Evolutionary conservation across 1,140 invertebrate genomes (phyloP).

Genomic region (Hormaphis cornu): DNA sequence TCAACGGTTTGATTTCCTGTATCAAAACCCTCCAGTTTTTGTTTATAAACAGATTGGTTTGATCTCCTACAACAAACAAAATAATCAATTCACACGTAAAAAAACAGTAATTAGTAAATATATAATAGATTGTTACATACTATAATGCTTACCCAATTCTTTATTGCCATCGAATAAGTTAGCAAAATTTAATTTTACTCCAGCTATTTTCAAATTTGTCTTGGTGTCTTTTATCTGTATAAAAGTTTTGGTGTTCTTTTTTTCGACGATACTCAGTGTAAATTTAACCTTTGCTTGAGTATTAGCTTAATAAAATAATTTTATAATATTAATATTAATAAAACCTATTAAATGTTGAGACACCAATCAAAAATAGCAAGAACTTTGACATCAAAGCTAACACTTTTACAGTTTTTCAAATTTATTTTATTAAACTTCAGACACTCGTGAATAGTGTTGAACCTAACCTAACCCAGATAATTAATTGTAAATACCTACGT

Average conservation of each 20-base stretch:
- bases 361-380: no score
- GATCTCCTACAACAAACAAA: slow-evolving; percentile 38
- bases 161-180: slow-evolving; percentile 38
- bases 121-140: no score
- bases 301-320: slow-evolving; percentile 34
- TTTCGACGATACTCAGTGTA: slow-evolving; percentile 2
- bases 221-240: slow-evolving; percentile 33
- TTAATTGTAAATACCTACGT: not conserved
- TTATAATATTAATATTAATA: no score
- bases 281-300: slow-evolving; percentile 14
- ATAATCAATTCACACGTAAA: not conserved
- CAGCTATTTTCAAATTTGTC: slow-evolving; percentile 33
- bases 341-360: no score
- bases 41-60: slow-evolving; percentile 51
- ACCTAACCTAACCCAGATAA: no score
- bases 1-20: slow-evolving; percentile 52
- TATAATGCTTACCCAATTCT: slow-evolving; percentile 34
- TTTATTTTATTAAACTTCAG: no score
- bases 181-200: slow-evolving; percentile 34
- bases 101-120: not conserved
- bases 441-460: no score
- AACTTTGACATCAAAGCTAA: no score
- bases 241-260: slow-evolving; percentile 32
- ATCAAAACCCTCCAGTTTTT: slow-evolving; percentile 56
- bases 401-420: no score